phyloP scores from a whole-genome alignment of 2,888 invertebrate species.

The Spilosoma lubricipeda region DNA sequence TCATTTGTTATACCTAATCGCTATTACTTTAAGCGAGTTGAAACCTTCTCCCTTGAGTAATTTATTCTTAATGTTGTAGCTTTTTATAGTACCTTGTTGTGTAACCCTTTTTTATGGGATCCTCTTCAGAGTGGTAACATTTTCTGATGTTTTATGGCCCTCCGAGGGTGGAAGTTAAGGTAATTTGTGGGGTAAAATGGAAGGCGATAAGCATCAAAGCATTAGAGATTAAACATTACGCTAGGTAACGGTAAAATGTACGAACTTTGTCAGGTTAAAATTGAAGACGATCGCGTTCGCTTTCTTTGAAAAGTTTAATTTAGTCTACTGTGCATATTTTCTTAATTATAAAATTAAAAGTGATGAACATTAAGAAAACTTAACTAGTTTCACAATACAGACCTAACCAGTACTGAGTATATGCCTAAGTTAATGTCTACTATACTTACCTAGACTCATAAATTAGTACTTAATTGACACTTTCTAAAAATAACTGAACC shows the following conservation, averaged over 20 bases:
- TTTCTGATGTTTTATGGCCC: constrained; percentile 30
- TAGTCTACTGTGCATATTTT: not conserved
- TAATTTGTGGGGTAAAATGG: constrained; percentile 31
- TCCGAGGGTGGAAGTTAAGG: constrained; percentile 24
- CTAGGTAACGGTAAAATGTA: not conserved
- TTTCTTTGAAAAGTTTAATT: not conserved
- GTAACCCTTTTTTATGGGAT: constrained; percentile 26
- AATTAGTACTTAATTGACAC: too few species aligned
- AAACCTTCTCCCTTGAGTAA: constrained; percentile 11
- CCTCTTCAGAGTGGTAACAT: constrained; percentile 11
- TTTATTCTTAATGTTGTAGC: constrained; percentile 9
- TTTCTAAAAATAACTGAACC: too few species aligned
- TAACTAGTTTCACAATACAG: not conserved
- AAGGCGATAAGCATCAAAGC: constrained; percentile 6
- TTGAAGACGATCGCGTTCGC: not conserved
- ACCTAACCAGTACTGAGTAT: not conserved
- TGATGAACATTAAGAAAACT: not conserved
- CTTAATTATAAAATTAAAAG: not conserved
- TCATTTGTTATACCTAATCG: constrained; percentile 9
- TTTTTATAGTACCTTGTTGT: constrained; percentile 6
- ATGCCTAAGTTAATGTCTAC: too few species aligned
- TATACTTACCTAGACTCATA: too few species aligned
- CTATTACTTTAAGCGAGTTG: constrained; percentile 3
- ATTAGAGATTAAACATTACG: not conserved
- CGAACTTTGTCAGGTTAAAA: not conserved